Base-by-base conservation (phyloP, 2,797 vertebrate species). In the Sandelia bainsii region DNA sequence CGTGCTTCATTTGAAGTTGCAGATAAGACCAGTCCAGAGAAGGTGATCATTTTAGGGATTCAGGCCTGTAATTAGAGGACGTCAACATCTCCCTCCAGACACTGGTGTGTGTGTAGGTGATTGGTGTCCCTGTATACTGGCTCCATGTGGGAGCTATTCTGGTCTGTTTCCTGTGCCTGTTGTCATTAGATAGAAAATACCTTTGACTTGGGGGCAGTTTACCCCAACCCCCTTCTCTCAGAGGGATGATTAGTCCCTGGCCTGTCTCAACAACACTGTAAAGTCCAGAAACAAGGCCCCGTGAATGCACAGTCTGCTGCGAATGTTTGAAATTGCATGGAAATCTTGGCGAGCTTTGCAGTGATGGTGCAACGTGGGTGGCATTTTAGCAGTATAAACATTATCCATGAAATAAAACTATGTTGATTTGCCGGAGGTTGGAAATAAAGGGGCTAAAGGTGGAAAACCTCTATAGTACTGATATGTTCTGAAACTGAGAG, bases 121-220 rank as follows among this genome's bases (percentile, higher is more conserved):
- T 86, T 87, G 82, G 85, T 93, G 91, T 91, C 91, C 87, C 87
- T 87, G 85, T 93, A 88, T 91, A 92, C 77, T 23, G 67, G 63
- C 75, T 81, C 88, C 93, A 93, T 93, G 91, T 95, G 94, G 93
- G 90, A 92, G 78, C 75, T 80, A 92, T 94, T 94, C 90, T 75
- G 80, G 78, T 68, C 72, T 52, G 79, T 83, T 93, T 91, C 87
- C 90, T 85, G 90, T 89, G 86, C 88, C 85, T 86, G 84, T 82
- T 91, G 87, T 87, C 88, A 90, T 93, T 91, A 87, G 73, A 78
- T 53, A 87, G 78, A 90, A 92, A 91, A 89, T 90, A 87, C 88
- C 85, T 90, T 84, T 88, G 85, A 88, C 88, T 89, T 42, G 72
- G 74, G 83, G 84, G 83, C 74, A 78, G 77, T 89, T 89, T 83